Percentiles rank a stretch among this genome's conserved stretches.
Conservation (phyloP, 2,113 vertebrate genomes). For the Fulmarus glacialis region DNA sequence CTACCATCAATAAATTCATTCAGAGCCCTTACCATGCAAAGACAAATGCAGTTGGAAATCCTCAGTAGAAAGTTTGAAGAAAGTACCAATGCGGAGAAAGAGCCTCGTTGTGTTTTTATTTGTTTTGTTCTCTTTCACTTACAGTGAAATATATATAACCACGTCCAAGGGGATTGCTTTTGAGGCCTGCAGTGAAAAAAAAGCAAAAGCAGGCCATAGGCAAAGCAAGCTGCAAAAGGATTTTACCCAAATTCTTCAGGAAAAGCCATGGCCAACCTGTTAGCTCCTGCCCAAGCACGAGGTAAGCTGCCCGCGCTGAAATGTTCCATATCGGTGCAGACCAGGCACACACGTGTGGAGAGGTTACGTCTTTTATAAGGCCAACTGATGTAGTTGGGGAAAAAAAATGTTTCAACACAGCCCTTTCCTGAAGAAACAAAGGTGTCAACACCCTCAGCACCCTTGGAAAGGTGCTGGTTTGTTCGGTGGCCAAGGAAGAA, state of each 20-base stretch:
- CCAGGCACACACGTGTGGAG: fast-evolving
- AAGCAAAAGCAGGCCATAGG: neutral
- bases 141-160: slow-evolving; percentile 22
- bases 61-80: slow-evolving; percentile 44
- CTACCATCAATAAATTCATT: slow-evolving; percentile 74
- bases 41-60: slow-evolving; percentile 37
- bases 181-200: neutral
- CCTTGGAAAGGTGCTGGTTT: neutral
- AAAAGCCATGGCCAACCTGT: neutral
- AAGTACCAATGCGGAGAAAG: slow-evolving; percentile 52
- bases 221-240: neutral
- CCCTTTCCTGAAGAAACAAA: neutral
- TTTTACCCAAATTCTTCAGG: neutral
- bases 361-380: neutral
- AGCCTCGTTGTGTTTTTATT: slow-evolving; percentile 49
- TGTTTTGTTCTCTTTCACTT: slow-evolving; percentile 58
- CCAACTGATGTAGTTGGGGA: fast-evolving
- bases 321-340: fast-evolving
- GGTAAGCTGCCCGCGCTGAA: neutral
- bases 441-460: neutral
- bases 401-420: neutral
- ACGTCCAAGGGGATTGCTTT: neutral
- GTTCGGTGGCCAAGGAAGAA: neutral
- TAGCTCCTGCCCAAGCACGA: neutral
- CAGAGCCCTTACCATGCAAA: neutral